Evolutionary conservation across 2,113 vertebrate genomes (phyloP).

Genomic region (Scophthalmus maximus): DNA sequence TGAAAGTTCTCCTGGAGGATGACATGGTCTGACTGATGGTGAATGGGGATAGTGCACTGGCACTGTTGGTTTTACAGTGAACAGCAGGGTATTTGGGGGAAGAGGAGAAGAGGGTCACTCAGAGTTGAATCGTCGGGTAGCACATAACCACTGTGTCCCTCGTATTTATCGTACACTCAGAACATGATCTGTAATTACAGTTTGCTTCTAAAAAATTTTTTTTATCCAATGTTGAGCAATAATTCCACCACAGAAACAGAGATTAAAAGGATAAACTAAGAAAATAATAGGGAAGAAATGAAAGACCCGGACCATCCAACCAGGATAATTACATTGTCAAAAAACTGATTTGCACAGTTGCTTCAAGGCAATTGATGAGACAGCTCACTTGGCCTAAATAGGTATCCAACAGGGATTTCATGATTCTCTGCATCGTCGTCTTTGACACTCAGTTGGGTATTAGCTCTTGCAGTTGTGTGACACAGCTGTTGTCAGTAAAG

Average conservation of each 20-base stretch:
- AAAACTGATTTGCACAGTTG: neutral
- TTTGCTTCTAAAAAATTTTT: neutral
- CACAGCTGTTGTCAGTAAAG: neutral
- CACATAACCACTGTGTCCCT: neutral
- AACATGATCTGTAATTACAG: neutral
- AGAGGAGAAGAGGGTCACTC: neutral
- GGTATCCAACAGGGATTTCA: too few species aligned
- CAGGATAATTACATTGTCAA: neutral
- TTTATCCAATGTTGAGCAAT: too few species aligned
- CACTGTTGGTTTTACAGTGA: too few species aligned
- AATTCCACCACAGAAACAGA: neutral
- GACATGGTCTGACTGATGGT: too few species aligned
- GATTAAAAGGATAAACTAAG: neutral
- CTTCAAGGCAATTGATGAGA: slow-evolving; percentile 1
- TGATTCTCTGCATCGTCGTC: too few species aligned
- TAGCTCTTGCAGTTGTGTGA: neutral
- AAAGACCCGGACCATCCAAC: too few species aligned
- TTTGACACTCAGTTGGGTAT: neutral
- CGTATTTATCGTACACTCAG: neutral
- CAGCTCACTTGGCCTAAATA: too few species aligned
- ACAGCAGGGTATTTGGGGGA: too few species aligned
- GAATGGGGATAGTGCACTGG: too few species aligned
- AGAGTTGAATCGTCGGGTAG: too few species aligned
- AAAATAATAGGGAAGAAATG: neutral
- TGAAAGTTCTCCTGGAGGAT: neutral